Percentiles rank a stretch among this genome's conserved stretches.
These are phyloP conservation scores for Drosophila ironensis DNA, from an alignment of 1,140 invertebrate genomes.

Conservation along the genomic window DNA sequence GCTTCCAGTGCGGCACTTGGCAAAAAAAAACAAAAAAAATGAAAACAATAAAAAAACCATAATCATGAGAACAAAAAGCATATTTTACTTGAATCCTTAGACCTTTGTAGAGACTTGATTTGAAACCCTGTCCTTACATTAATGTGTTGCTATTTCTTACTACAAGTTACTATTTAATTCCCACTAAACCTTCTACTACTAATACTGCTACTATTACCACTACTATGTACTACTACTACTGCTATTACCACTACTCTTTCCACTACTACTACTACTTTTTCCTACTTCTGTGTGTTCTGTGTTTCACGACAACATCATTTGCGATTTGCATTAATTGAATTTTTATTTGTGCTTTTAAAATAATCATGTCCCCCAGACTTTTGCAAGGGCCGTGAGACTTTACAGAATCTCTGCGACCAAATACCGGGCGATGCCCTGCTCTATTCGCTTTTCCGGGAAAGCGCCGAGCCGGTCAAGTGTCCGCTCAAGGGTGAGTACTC, in stretches of 20 bases:
- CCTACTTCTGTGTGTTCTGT: conserved; percentile 46
- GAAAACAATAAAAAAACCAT: background rate
- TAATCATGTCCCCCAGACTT: conserved; percentile 86
- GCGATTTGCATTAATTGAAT: conserved; percentile 81
- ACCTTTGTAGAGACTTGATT: conserved; percentile 49
- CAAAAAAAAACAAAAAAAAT: conserved; percentile 15
- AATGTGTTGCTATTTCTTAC: conserved; percentile 67
- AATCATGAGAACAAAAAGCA: conserved; percentile 11
- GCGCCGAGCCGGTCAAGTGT: conserved; percentile 90
- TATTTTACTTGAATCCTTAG: conserved; percentile 32
- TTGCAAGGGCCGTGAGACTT: conserved; percentile 88
- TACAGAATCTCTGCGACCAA: conserved; percentile 90
- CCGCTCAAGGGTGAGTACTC: conserved; percentile 86
- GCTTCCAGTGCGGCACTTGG: conserved; percentile 57
- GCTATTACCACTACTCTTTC: conserved; percentile 26
- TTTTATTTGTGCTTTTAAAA: conserved; percentile 80
- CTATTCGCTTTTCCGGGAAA: conserved; percentile 93
- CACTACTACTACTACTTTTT: conserved; percentile 29
- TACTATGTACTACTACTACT: conserved; percentile 9
- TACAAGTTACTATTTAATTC: conserved; percentile 33
- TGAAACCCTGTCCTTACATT: conserved; percentile 44
- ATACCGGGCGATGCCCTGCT: conserved; percentile 94
- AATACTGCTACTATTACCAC: conserved; percentile 42
- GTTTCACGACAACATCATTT: conserved; percentile 45
- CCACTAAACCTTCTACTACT: conserved; percentile 53